These are phyloP conservation scores for Deroplatys truncata DNA, from an alignment of 2,888 invertebrate species.

Conservation along the genomic window DNA sequence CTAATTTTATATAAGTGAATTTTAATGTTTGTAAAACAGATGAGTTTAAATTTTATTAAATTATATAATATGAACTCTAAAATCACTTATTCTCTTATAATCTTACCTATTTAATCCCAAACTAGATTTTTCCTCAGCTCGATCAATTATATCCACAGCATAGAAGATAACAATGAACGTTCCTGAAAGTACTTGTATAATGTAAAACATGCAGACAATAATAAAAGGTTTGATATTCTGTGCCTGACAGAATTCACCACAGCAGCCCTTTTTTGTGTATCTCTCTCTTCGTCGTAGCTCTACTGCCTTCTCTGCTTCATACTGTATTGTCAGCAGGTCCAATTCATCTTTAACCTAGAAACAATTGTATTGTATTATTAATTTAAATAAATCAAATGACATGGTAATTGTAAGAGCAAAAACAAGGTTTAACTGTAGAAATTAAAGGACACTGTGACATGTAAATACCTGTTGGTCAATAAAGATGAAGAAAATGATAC, in stretches of 20 bases:
- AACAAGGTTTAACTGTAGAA: too few relatives aligned
- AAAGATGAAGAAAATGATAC: too few relatives aligned
- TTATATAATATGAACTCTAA: too few relatives aligned
- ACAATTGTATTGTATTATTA: not conserved
- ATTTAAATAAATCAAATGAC: too few relatives aligned
- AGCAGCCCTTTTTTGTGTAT: not conserved
- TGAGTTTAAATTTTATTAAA: too few relatives aligned
- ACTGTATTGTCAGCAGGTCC: not conserved
- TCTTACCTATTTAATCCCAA: constrained; percentile 32
- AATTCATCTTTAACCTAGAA: constrained; percentile 15
- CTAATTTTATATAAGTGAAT: too few relatives aligned
- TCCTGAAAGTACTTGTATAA: constrained; percentile 69
- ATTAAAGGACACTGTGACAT: too few relatives aligned
- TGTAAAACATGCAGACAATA: constrained; percentile 68
- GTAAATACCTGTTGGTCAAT: too few relatives aligned
- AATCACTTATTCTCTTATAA: not conserved
- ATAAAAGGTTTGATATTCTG: constrained; percentile 67
- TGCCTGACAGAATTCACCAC: constrained; percentile 46
- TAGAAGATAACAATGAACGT: constrained; percentile 78
- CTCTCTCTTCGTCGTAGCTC: not conserved
- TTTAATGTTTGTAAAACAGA: too few relatives aligned
- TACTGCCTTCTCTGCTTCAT: not conserved
- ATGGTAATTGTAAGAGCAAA: too few relatives aligned
- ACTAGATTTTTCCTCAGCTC: constrained; percentile 5
- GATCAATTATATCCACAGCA: constrained; percentile 63